These are phyloP conservation scores for Arizona elegans DNA, from an alignment of 2,113 vertebrate species.

Conservation along the genomic window DNA sequence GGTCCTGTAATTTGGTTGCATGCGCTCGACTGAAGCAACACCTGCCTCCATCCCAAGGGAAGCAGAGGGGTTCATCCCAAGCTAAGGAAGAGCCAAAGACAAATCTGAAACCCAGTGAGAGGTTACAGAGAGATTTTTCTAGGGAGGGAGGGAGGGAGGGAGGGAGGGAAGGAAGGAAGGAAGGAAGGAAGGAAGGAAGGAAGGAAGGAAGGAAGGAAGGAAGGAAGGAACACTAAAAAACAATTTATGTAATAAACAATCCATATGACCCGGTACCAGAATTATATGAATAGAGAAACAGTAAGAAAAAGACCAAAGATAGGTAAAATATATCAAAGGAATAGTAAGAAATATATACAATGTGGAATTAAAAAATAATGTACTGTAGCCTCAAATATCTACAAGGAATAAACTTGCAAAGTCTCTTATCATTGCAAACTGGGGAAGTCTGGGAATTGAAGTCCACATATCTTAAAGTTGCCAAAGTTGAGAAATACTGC, in stretches of 20 bases:
- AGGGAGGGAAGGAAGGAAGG: slow-evolving; percentile 31
- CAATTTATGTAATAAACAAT: slow-evolving; percentile 53
- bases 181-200: neutral
- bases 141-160: slow-evolving; percentile 8
- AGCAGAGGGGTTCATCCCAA: slow-evolving; percentile 74
- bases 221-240: slow-evolving; percentile 42
- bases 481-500: neutral
- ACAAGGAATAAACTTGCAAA: slow-evolving; percentile 38
- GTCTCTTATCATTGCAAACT: slow-evolving; percentile 42
- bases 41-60: slow-evolving; percentile 97
- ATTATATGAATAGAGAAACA: slow-evolving; percentile 22
- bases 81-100: slow-evolving; percentile 72
- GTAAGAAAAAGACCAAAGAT: neutral
- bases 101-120: slow-evolving; percentile 67
- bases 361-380: slow-evolving; percentile 1
- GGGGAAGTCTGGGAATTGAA: neutral
- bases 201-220: slow-evolving; percentile 33
- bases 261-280: slow-evolving; percentile 48
- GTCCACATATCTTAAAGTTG: neutral
- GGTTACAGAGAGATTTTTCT: slow-evolving; percentile 38
- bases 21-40: slow-evolving; percentile 99
- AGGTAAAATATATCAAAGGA: neutral
- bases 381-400: slow-evolving; percentile 32
- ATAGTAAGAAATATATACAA: neutral
- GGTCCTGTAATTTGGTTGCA: slow-evolving; percentile 98